phyloP scores from a whole-genome alignment of 2,797 vertebrate genomes.

The Triplophysa yarkandensis region DNA sequence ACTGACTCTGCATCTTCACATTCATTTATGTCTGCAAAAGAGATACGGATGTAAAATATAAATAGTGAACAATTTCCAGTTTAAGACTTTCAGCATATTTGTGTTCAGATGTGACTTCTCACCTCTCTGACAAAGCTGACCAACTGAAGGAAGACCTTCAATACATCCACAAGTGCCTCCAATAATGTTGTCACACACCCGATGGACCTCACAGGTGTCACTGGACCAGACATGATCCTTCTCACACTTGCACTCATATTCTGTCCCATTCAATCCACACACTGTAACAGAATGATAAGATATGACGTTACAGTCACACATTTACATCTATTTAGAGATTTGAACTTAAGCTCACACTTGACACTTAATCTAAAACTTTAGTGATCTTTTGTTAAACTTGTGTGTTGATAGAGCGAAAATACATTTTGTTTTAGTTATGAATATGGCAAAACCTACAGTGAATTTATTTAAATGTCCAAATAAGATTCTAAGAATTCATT shows the following conservation, averaged over 20 bases:
- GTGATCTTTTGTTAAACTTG: too few relatives aligned
- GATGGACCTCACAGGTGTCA: slow-evolving; percentile 47
- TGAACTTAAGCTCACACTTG: too few relatives aligned
- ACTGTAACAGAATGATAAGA: slow-evolving; percentile 18
- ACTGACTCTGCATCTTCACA: slow-evolving; percentile 16
- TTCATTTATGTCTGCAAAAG: slow-evolving; percentile 2
- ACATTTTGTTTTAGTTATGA: too few relatives aligned
- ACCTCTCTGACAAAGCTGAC: slow-evolving; percentile 51
- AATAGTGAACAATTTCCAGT: too few relatives aligned
- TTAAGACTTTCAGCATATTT: neutral
- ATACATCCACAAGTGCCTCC: slow-evolving; percentile 65
- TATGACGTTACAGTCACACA: neutral
- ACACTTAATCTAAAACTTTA: too few relatives aligned
- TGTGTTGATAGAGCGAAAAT: too few relatives aligned
- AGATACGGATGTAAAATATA: too few relatives aligned
- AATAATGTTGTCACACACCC: slow-evolving; percentile 49
- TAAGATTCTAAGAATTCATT: too few relatives aligned
- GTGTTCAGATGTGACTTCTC: neutral
- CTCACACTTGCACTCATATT: slow-evolving; percentile 48
- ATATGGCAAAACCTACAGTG: too few relatives aligned
- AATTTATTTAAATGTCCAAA: too few relatives aligned
- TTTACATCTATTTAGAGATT: too few relatives aligned
- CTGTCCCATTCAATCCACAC: slow-evolving; percentile 31
- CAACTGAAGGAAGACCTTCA: slow-evolving; percentile 60
- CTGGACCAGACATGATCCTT: slow-evolving; percentile 39